phyloP scores from a whole-genome alignment of 2,113 vertebrate species.

The Ictidomys tridecemlineatus region DNA sequence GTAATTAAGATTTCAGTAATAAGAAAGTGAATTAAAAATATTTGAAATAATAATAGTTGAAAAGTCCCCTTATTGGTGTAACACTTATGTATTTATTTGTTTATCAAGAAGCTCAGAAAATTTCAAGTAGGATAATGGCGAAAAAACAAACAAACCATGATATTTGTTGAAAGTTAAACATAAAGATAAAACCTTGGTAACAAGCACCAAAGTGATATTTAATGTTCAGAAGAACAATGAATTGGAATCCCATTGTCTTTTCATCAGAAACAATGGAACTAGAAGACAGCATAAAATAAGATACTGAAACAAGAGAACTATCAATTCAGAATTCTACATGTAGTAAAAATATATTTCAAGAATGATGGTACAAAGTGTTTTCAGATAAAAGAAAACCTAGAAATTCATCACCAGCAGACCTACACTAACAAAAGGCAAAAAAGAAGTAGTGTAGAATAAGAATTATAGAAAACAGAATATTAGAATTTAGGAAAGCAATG shows the following conservation, averaged over 20 bases:
- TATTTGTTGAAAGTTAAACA: not conserved
- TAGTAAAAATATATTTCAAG: not conserved
- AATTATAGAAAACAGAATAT: not conserved
- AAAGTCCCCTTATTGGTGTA: not conserved
- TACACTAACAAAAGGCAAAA: not conserved
- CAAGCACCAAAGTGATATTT: not conserved
- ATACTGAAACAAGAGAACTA: not conserved
- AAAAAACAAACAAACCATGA: not conserved
- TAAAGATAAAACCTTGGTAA: not conserved
- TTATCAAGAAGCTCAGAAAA: not conserved
- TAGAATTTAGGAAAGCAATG: not conserved
- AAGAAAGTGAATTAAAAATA: not conserved
- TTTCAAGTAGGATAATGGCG: not conserved
- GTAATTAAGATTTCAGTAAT: not conserved
- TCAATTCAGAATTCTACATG: not conserved
- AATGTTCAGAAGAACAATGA: not conserved
- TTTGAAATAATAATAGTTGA: not conserved
- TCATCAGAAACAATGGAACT: not conserved
- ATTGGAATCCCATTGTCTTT: not conserved
- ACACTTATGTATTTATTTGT: not conserved
- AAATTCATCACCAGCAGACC: not conserved
- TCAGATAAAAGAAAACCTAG: not conserved
- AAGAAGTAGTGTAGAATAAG: not conserved
- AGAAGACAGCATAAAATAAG: not conserved
- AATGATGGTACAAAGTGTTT: not conserved